Evolutionary conservation across 2,888 invertebrate species (phyloP).

Genomic region (Litoditis marina): DNA sequence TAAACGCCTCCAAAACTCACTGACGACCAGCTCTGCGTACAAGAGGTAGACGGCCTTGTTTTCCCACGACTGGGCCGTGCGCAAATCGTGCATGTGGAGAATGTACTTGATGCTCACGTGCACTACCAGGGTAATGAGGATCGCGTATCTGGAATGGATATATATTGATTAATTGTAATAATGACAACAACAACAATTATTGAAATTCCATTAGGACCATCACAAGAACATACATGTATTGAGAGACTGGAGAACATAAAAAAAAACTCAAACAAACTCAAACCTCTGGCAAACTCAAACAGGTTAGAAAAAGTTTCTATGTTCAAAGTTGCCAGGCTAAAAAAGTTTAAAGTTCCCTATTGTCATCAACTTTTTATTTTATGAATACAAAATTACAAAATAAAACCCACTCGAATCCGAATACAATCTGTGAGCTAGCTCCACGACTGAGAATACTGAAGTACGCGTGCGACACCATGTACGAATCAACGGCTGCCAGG

Average conservation of each 20-base stretch:
- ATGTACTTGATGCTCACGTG: slow-evolving; percentile 89
- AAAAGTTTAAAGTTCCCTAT: not conserved
- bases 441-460: slow-evolving; percentile 86
- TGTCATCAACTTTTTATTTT: not conserved
- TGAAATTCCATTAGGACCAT: too few relatives aligned
- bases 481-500: slow-evolving; percentile 78
- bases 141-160: slow-evolving; percentile 75
- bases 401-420: slow-evolving; percentile 80
- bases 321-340: too few relatives aligned
- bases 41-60: slow-evolving; percentile 95
- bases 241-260: too few relatives aligned
- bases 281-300: too few relatives aligned
- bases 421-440: slow-evolving; percentile 94
- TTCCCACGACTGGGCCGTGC: slow-evolving; percentile 86
- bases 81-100: slow-evolving; percentile 83
- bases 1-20: slow-evolving; percentile 64
- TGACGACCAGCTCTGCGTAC: slow-evolving; percentile 92
- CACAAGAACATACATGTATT: too few relatives aligned
- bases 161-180: not conserved
- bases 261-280: too few relatives aligned
- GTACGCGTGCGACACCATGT: slow-evolving; percentile 89
- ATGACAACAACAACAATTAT: too few relatives aligned
- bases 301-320: too few relatives aligned
- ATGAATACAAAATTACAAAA: too few relatives aligned
- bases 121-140: slow-evolving; percentile 73